These are phyloP conservation scores for Candoia aspera DNA, from an alignment of 2,113 vertebrate genomes.

Conservation along the genomic window DNA sequence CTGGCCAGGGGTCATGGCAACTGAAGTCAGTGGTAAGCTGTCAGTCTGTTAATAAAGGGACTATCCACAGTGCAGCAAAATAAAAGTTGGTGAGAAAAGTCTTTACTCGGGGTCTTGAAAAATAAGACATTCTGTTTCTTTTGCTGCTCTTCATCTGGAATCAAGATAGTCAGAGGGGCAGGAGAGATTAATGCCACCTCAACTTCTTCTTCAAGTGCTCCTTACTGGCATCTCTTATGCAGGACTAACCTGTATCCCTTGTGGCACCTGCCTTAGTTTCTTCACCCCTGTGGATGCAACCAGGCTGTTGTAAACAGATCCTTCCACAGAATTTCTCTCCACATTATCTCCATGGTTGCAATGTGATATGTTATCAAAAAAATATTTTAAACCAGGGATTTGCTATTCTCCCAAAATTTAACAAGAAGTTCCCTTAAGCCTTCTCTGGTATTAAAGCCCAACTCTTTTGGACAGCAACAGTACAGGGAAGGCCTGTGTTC, in stretches of 20 bases:
- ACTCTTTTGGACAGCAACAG: neutral
- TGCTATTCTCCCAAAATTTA: neutral
- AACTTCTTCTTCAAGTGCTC: neutral
- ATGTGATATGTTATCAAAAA: neutral
- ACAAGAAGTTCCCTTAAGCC: neutral
- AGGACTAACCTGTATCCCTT: neutral
- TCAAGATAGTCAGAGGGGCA: neutral
- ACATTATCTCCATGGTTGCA: neutral
- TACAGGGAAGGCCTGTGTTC: neutral
- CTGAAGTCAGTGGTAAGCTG: neutral
- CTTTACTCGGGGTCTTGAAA: neutral
- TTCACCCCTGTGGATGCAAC: neutral
- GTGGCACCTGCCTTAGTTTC: neutral
- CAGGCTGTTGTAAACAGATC: neutral
- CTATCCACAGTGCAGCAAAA: neutral
- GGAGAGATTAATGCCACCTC: neutral
- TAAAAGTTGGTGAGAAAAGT: neutral
- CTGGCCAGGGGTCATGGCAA: neutral
- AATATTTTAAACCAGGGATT: neutral
- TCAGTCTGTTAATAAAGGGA: neutral
- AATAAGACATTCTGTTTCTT: neutral
- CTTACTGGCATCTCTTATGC: neutral
- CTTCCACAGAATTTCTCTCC: neutral
- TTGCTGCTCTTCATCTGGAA: neutral
- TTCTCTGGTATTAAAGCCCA: neutral